Evolutionary conservation across 2,888 invertebrate genomes (phyloP).

Genomic region (Isoperla grammatica): DNA sequence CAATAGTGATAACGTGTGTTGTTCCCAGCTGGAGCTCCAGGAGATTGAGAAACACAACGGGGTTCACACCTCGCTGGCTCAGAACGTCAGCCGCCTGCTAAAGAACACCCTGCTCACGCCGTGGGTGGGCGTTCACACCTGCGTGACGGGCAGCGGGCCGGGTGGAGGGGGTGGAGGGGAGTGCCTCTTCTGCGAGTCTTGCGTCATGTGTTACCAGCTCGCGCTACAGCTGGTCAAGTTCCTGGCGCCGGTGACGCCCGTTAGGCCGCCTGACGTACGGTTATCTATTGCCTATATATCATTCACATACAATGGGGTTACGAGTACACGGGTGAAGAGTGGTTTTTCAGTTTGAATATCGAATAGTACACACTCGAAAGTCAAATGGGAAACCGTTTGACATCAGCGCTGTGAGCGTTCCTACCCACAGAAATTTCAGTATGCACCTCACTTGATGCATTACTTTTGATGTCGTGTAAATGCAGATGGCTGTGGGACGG

Average conservation of each 20-base stretch:
- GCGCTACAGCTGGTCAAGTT: conserved; percentile 74
- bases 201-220: conserved; percentile 92
- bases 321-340: too few species aligned
- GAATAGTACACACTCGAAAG: too few species aligned
- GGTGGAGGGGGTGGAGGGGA: conserved; percentile 49
- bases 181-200: conserved; percentile 89
- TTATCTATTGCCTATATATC: too few species aligned
- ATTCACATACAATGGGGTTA: too few species aligned
- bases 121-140: conserved; percentile 59
- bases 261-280: conserved; percentile 70
- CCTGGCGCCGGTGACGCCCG: conserved; percentile 67
- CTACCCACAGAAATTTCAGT: too few species aligned
- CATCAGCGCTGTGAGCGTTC: too few species aligned
- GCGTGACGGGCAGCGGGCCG: conserved; percentile 23
- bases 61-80: conserved; percentile 66
- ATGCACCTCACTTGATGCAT: too few species aligned
- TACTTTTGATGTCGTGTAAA: too few species aligned
- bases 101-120: conserved; percentile 66
- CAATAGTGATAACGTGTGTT: conserved; percentile 33
- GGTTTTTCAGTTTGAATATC: too few species aligned
- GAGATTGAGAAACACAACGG: conserved; percentile 77
- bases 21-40: conserved; percentile 69
- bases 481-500: too few species aligned
- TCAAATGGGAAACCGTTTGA: too few species aligned
- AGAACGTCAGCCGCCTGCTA: conserved; percentile 66